These are phyloP conservation scores for Drosophila busckii DNA, from an alignment of 1,140 invertebrate genomes.

Conservation along the genomic window DNA sequence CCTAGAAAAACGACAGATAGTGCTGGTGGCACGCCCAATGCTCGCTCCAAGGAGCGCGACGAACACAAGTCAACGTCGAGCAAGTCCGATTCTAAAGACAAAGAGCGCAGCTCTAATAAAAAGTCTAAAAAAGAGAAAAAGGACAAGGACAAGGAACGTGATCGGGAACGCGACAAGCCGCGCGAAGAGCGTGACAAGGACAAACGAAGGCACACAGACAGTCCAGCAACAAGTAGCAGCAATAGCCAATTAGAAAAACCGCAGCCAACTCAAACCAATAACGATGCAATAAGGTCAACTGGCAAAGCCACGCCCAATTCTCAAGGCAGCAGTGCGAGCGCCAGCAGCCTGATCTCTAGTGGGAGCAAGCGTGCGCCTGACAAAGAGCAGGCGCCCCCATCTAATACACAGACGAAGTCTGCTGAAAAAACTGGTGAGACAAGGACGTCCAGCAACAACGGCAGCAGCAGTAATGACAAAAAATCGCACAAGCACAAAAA, in stretches of 20 bases:
- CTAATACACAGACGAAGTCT: not conserved
- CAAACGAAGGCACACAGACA: constrained; percentile 63
- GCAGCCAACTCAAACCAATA: constrained; percentile 14
- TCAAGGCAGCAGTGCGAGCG: constrained; percentile 47
- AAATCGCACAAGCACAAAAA: constrained; percentile 83
- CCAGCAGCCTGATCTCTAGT: constrained; percentile 30
- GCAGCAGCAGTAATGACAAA: constrained; percentile 80
- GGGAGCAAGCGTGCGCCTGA: constrained; percentile 25
- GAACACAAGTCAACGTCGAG: constrained; percentile 72
- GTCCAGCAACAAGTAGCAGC: constrained; percentile 24
- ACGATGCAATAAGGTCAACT: constrained; percentile 52
- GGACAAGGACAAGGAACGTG: constrained; percentile 80
- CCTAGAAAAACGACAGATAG: constrained; percentile 42
- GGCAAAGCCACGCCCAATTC: constrained; percentile 62
- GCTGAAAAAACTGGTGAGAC: constrained; percentile 35
- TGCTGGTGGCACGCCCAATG: constrained; percentile 5
- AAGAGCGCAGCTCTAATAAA: constrained; percentile 80
- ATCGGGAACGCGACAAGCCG: constrained; percentile 74
- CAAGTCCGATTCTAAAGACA: constrained; percentile 78
- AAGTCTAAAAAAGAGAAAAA: constrained; percentile 80
- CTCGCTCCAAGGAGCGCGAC: constrained; percentile 68
- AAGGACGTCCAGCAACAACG: constrained; percentile 67
- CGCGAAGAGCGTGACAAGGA: constrained; percentile 73
- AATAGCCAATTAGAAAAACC: constrained; percentile 1
- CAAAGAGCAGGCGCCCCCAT: constrained; percentile 32